Base-by-base conservation (phyloP, 2,888 invertebrate genomes). In the Pasiphila rectangulata region DNA sequence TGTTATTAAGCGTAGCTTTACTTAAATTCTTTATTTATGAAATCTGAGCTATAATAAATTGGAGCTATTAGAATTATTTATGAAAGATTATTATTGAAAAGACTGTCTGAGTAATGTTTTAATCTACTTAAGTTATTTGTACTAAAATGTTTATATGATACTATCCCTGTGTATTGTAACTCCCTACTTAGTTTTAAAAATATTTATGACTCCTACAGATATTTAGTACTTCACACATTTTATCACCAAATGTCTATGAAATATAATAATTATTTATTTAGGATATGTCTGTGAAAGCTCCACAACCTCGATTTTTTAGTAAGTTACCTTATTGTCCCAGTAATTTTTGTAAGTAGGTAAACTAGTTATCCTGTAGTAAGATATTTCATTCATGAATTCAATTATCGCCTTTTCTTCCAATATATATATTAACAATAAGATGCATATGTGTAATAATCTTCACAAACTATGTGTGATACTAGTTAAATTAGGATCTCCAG, bases 71-170 rank as follows among this genome's bases (percentile, higher is more conserved):
- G 41, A 42, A 43, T 46, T 39, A 35, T 46, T 42, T 43, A 46
- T 51, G 34, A 40, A 37, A 46, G 6, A 37, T 34, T 32, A 23
- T 61, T 55, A 56, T 54, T 57, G 55, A 61, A 58, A 61, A 61
- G 61, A 59, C 61, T 61, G 61, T 58, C 51, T 52, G 44, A 49
- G 41, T 54, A 52, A 40, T 48, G 41, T 48, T 50, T 39, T 51
- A 41, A 42, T 52, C 38, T 52, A 57, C 17, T 17, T 45, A 41
- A 32, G 25, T 44, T 44, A 19, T 25, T 29, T 13, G 13, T 21
- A 39, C 9, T 32, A 43, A 48, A 27, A 37, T 23, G 15, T 39
- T 43, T 36, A 40, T 35, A 27, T 34, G 34, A 6, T 21, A 46
- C 10, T 35, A 39, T 35, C 29, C 17, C 16, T 49, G 20, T 30